phyloP scores from a whole-genome alignment of 2,797 vertebrate species.

The Thaleichthys pacificus region DNA sequence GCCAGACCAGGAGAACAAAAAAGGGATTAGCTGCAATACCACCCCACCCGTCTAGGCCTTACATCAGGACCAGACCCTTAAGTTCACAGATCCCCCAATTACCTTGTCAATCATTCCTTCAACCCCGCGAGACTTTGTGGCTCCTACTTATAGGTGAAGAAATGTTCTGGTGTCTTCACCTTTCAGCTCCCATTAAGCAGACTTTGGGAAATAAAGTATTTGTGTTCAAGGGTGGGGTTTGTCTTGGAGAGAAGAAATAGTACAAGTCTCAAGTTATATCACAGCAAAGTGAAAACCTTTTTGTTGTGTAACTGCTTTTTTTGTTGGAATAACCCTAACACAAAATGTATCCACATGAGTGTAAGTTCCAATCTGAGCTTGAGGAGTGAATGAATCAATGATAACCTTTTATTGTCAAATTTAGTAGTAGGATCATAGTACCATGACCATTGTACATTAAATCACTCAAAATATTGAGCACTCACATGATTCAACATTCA shows the following conservation, averaged over 20 bases:
- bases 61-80: constrained; percentile 68
- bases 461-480: not conserved
- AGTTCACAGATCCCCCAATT: constrained; percentile 75
- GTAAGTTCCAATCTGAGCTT: too few relatives aligned
- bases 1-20: constrained; percentile 54
- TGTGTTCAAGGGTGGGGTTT: not conserved
- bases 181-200: constrained; percentile 45
- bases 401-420: too few relatives aligned
- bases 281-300: not conserved
- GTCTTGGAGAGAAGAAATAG: not conserved
- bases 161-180: constrained; percentile 48
- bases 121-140: constrained; percentile 63
- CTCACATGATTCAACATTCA: not conserved
- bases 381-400: too few relatives aligned
- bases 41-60: constrained; percentile 56
- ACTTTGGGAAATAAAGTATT: constrained; percentile 27
- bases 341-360: not conserved
- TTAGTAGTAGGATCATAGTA: too few relatives aligned
- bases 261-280: not conserved
- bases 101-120: constrained; percentile 77
- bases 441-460: too few relatives aligned
- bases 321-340: not conserved
- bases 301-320: too few relatives aligned
- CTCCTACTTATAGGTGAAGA: constrained; percentile 46
- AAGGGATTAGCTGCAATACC: constrained; percentile 74